Conservation (phyloP, 37 sponge, comb jelly and placozoan species). For the Spongilla lacustris region DNA sequence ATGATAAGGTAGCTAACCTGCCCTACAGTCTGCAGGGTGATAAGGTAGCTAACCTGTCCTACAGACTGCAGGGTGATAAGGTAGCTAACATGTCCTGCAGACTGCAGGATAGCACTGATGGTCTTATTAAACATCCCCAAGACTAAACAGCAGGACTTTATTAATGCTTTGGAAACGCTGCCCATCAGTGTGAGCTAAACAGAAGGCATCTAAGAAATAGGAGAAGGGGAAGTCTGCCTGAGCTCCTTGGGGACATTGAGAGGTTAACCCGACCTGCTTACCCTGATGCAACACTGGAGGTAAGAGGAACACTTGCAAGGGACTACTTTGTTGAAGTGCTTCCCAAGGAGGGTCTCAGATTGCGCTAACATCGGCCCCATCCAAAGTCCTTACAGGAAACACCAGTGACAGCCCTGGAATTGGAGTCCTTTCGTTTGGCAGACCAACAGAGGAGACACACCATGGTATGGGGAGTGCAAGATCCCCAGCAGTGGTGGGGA, state of each 20-base stretch:
- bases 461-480: too few species aligned
- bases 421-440: slow-evolving; percentile 28
- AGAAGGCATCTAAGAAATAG: background rate
- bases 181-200: slow-evolving; percentile 12
- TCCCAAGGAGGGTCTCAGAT: slow-evolving; percentile 25
- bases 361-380: background rate
- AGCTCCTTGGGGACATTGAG: slow-evolving; percentile 18
- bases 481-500: too few species aligned
- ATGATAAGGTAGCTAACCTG: too few species aligned
- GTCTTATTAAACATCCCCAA: too few species aligned
- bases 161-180: too few species aligned
- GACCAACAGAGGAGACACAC: slow-evolving; percentile 1
- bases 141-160: too few species aligned
- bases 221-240: slow-evolving; percentile 12
- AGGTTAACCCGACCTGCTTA: slow-evolving; percentile 22
- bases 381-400: slow-evolving; percentile 23
- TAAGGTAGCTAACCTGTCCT: too few species aligned
- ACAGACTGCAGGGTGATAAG: too few species aligned
- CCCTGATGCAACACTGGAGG: background rate
- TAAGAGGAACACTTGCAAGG: slow-evolving; percentile 20
- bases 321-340: slow-evolving; percentile 40
- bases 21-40: too few species aligned
- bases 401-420: slow-evolving; percentile 28
- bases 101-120: too few species aligned
- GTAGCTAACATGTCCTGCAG: too few species aligned